These are phyloP conservation scores for Herminia tarsipennalis DNA, from an alignment of 2,888 invertebrate genomes.

Conservation along the genomic window DNA sequence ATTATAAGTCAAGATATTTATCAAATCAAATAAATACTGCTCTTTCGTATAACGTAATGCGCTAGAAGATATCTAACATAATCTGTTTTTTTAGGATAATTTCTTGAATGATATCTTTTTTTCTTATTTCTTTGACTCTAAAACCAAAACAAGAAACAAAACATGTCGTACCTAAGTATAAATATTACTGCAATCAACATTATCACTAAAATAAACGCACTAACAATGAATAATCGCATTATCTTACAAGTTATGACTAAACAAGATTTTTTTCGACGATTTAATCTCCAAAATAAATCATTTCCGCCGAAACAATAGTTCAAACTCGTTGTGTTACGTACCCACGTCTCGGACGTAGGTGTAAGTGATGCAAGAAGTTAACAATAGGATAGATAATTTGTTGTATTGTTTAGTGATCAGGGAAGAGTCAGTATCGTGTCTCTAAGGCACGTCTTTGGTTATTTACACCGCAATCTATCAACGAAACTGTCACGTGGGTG, in stretches of 20 bases:
- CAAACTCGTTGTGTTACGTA: constrained; percentile 35
- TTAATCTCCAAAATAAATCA: constrained; percentile 36
- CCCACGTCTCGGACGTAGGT: constrained; percentile 41
- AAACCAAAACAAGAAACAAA: too few species aligned
- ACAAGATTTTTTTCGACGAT: constrained; percentile 21
- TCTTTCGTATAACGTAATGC: too few species aligned
- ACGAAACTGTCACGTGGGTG: constrained; percentile 54
- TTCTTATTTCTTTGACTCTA: too few species aligned
- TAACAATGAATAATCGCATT: not conserved
- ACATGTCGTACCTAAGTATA: too few species aligned
- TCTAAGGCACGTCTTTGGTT: constrained; percentile 44
- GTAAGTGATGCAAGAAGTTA: constrained; percentile 52
- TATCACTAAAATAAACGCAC: not conserved
- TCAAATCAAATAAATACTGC: too few species aligned
- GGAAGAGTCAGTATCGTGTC: constrained; percentile 17
- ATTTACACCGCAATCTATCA: constrained; percentile 55
- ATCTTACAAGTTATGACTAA: not conserved
- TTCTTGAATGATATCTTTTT: too few species aligned
- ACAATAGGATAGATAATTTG: constrained; percentile 52
- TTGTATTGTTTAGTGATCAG: constrained; percentile 56
- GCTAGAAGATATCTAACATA: too few species aligned
- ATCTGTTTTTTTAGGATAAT: too few species aligned
- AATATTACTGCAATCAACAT: not conserved
- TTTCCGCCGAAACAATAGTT: constrained; percentile 38
- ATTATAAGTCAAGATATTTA: too few species aligned